Conservation (phyloP, 2,888 invertebrate species). For the Epinotia demarniana region DNA sequence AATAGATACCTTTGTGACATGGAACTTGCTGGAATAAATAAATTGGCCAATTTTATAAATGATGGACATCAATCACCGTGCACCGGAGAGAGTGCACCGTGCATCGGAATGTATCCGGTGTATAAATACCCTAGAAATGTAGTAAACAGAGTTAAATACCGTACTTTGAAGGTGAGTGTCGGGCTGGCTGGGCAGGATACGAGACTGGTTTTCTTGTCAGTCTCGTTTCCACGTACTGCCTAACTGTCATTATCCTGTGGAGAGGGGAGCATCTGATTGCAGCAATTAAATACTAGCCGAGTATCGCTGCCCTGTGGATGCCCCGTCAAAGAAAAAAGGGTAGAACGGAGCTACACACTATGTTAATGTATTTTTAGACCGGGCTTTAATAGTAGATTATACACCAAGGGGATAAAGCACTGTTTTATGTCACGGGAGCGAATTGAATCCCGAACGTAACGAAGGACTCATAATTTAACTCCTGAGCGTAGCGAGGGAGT, state of each 20-base stretch:
- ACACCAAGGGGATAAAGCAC: too few relatives aligned
- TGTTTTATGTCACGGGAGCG: too few relatives aligned
- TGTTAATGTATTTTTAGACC: not conserved
- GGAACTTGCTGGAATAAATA: not conserved
- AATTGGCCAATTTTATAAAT: conserved; percentile 23
- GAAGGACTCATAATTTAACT: too few relatives aligned
- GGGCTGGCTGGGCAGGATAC: conserved; percentile 48
- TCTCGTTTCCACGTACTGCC: conserved; percentile 41
- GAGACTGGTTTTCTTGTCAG: conserved; percentile 50
- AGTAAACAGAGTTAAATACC: conserved; percentile 35
- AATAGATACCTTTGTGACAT: not conserved
- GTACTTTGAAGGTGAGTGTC: conserved; percentile 34
- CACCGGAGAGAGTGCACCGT: conserved; percentile 20
- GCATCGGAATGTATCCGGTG: conserved; percentile 18
- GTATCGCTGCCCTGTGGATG: conserved; percentile 12
- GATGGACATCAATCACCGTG: conserved; percentile 9
- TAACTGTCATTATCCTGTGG: conserved; percentile 52
- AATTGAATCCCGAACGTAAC: too few relatives aligned
- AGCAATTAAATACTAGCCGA: conserved; percentile 23
- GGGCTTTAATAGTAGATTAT: too few relatives aligned
- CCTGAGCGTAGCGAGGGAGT: too few relatives aligned
- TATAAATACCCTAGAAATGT: conserved; percentile 22
- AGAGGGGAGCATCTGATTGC: conserved; percentile 39
- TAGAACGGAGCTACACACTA: not conserved
- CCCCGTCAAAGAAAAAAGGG: not conserved